Conservation (phyloP, 1,140 invertebrate species). For the Bathynomus jamesi region DNA sequence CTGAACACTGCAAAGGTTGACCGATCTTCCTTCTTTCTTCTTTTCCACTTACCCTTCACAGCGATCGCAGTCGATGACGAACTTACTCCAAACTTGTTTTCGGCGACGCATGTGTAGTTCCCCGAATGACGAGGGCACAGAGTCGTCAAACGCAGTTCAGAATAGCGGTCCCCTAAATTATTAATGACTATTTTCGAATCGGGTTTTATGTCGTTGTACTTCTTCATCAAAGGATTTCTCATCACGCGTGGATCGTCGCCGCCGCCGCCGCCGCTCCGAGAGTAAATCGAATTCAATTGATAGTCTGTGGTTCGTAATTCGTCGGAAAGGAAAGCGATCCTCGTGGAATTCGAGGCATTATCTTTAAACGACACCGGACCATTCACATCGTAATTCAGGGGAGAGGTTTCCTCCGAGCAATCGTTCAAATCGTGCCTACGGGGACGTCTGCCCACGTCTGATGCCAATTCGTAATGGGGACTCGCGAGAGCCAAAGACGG, state of each 20-base stretch:
- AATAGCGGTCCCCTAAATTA: conserved; percentile 29
- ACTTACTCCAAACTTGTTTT: conserved; percentile 6
- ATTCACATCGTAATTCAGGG: no score
- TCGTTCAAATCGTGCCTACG: background rate
- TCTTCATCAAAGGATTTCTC: conserved; percentile 1
- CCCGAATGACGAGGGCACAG: conserved; percentile 41
- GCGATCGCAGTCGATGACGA: background rate
- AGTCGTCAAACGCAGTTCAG: conserved; percentile 22
- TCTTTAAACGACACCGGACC: no score
- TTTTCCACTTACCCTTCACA: background rate
- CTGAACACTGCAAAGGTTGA: no score
- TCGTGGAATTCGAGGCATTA: no score
- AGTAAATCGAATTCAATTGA: no score
- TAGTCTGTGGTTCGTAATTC: background rate
- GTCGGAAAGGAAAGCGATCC: background rate
- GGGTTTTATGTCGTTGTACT: no score
- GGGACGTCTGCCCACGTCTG: background rate
- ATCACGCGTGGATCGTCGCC: background rate
- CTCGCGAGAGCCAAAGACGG: background rate
- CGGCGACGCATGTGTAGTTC: conserved; percentile 48
- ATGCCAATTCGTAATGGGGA: background rate
- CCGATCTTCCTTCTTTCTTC: background rate
- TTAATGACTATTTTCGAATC: conserved; percentile 25
- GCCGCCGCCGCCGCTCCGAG: conserved; percentile 8
- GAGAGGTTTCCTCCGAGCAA: background rate